A percentile compares a stretch with the other conserved stretches of the same genome.
phyloP scores from a whole-genome alignment of 2,888 invertebrate genomes.

The Cephus rjabovi region DNA sequence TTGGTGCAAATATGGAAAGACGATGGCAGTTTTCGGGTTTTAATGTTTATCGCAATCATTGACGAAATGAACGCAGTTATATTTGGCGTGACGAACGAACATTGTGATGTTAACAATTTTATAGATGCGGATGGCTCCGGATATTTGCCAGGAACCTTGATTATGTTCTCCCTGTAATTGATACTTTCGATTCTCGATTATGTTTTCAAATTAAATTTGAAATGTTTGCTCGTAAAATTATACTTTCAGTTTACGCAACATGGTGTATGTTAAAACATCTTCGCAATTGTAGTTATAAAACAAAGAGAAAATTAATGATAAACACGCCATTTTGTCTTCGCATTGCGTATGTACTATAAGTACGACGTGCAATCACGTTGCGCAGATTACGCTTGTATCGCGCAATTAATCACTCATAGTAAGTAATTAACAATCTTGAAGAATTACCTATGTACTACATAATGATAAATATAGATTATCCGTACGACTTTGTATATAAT shows the following conservation, averaged over 20 bases:
- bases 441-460: background rate
- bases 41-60: conserved; percentile 55
- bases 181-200: background rate
- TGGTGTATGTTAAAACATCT: background rate
- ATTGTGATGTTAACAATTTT: background rate
- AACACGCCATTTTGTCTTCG: background rate
- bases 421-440: background rate
- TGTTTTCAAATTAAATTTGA: background rate
- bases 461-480: background rate
- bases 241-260: background rate
- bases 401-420: background rate
- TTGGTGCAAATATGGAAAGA: conserved; percentile 87
- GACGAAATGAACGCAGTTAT: conserved; percentile 19
- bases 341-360: background rate
- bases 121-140: background rate
- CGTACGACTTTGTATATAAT: background rate
- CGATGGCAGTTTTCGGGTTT: conserved; percentile 90
- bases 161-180: background rate
- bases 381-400: background rate
- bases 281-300: background rate
- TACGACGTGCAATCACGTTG: background rate
- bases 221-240: background rate
- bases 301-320: too few relatives aligned
- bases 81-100: background rate
- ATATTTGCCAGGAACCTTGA: background rate